These are phyloP conservation scores for Ataeniobius toweri DNA, from an alignment of 2,797 vertebrate genomes.

Conservation along the genomic window DNA sequence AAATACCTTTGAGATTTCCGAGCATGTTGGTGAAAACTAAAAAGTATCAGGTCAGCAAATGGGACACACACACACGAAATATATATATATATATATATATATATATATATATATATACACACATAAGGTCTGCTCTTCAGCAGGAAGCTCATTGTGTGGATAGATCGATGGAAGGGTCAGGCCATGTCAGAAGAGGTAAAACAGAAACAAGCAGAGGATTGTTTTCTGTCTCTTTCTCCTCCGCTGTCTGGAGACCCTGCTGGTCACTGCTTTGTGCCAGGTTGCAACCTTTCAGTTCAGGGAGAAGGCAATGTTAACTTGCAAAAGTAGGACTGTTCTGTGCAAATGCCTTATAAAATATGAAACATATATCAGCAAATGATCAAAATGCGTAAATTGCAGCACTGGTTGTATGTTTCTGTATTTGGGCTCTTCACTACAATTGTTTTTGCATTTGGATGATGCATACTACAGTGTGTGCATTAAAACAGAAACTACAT, in stretches of 20 bases:
- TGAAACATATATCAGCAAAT: neutral
- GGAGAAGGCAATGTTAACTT: conserved; percentile 53
- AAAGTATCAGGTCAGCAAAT: conserved; percentile 59
- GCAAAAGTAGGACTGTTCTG: conserved; percentile 32
- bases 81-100: conserved; percentile 1
- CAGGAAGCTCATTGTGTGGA: conserved; percentile 71
- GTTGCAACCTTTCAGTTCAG: conserved; percentile 61
- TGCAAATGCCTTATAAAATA: conserved; percentile 26
- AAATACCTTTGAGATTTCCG: conserved; percentile 59
- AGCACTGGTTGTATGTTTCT: neutral
- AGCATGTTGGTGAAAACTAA: conserved; percentile 58
- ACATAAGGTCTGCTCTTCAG: conserved; percentile 59
- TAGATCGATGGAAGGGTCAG: conserved; percentile 78
- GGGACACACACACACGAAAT: conserved; percentile 23
- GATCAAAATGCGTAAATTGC: neutral
- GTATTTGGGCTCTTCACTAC: neutral
- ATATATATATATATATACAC: conserved; percentile 5
- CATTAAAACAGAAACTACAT: neutral
- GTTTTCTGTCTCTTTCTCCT: conserved; percentile 69
- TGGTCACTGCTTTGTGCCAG: conserved; percentile 65
- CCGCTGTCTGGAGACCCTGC: conserved; percentile 60
- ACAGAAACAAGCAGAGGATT: conserved; percentile 77
- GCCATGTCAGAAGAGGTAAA: conserved; percentile 76
- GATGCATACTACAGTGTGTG: neutral
- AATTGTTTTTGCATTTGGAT: neutral